These are phyloP conservation scores for Agrotis segetum DNA, from an alignment of 2,888 invertebrate genomes.

Conservation along the genomic window DNA sequence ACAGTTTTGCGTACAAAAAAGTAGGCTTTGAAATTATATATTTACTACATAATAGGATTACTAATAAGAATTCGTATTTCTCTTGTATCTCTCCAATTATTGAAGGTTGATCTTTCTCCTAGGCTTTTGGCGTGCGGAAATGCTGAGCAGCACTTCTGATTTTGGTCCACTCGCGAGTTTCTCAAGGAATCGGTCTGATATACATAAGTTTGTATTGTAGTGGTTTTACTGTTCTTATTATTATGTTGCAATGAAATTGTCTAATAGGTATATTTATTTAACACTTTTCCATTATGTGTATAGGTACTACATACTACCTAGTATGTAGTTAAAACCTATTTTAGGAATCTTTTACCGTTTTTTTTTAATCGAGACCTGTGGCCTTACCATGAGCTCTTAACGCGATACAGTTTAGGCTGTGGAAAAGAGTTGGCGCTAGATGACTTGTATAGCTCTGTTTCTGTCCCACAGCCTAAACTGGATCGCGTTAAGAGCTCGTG, in stretches of 20 bases:
- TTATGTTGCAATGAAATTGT: background rate
- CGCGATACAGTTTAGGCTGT: too few relatives aligned
- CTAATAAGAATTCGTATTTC: background rate
- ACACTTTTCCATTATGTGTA: background rate
- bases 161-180: background rate
- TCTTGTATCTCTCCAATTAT: background rate
- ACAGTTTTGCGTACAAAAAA: background rate
- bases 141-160: background rate
- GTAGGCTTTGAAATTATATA: background rate
- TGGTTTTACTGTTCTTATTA: background rate
- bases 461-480: too few relatives aligned
- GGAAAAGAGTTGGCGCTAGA: too few relatives aligned
- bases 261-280: too few relatives aligned
- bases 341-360: too few relatives aligned
- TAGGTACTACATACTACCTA: too few relatives aligned
- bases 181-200: background rate
- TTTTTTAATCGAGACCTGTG: too few relatives aligned
- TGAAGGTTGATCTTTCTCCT: background rate
- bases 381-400: too few relatives aligned
- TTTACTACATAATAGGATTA: too few relatives aligned
- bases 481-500: too few relatives aligned
- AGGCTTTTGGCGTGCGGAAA: background rate
- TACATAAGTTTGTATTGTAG: too few relatives aligned
- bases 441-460: too few relatives aligned
- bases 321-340: background rate